Percentiles rank a stretch among this genome's conserved stretches.
phyloP scores from a whole-genome alignment of 2,888 invertebrate species.

The Zaprionus obscuricornis region DNA sequence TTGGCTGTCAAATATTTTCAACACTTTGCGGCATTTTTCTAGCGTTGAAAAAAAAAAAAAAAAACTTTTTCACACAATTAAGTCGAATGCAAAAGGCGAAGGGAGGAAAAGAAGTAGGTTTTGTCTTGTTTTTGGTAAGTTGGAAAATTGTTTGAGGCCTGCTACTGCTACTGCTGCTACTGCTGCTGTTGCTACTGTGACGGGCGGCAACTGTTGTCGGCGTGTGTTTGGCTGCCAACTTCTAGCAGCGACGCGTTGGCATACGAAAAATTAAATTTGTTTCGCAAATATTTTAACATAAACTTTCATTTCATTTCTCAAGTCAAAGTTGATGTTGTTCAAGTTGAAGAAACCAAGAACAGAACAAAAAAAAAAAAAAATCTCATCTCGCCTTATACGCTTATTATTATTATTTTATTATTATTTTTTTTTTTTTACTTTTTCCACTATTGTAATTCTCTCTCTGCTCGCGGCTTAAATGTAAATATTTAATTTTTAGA shows the following conservation, averaged over 20 bases:
- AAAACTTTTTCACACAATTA: conserved; percentile 54
- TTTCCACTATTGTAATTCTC: too few species aligned
- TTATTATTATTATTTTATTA: neutral
- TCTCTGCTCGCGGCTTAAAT: too few species aligned
- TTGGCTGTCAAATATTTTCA: conserved; percentile 51
- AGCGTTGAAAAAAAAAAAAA: conserved; percentile 14
- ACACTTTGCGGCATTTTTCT: conserved; percentile 55
- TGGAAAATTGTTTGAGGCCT: neutral
- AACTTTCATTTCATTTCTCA: conserved; percentile 42
- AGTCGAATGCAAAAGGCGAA: conserved; percentile 13
- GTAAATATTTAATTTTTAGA: too few species aligned
- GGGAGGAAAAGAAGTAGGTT: neutral
- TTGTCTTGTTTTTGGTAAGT: neutral
- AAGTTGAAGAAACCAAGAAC: neutral
- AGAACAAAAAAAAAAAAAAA: too few species aligned
- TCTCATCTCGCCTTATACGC: neutral
- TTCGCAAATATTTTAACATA: conserved; percentile 42
- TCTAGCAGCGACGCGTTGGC: conserved; percentile 2
- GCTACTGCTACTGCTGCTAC: neutral
- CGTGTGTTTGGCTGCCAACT: conserved; percentile 30
- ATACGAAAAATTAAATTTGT: conserved; percentile 45
- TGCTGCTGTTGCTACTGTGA: conserved; percentile 7
- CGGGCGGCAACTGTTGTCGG: conserved; percentile 22
- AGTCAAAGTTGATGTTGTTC: neutral
- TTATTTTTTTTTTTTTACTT: too few species aligned